Evolutionary conservation across 2,113 vertebrate genomes (phyloP).

Genomic region (Indicator indicator): DNA sequence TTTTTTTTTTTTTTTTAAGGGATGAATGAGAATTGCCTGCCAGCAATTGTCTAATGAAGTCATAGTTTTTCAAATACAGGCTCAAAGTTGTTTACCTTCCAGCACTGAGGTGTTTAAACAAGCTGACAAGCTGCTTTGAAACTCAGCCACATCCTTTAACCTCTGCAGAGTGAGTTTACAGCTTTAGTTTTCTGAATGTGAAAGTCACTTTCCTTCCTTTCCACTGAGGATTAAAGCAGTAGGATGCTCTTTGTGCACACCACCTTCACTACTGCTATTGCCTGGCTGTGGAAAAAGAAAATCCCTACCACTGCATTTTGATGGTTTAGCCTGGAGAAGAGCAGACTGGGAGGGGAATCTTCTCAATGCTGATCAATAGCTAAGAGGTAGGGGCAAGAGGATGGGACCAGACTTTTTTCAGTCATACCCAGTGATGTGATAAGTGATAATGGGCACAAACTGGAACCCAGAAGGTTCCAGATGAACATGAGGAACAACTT

Average conservation of each 20-base stretch:
- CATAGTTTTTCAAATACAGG: not conserved
- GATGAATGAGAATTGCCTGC: not conserved
- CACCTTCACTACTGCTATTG: fast-evolving
- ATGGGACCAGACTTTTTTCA: too few relatives aligned
- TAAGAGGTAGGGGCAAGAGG: too few relatives aligned
- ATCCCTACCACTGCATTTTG: not conserved
- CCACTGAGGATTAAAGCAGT: not conserved
- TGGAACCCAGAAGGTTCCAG: too few relatives aligned
- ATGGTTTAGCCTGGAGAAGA: too few relatives aligned
- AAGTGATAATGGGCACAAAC: too few relatives aligned
- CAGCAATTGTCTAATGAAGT: slow-evolving; percentile 9
- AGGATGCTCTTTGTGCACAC: not conserved
- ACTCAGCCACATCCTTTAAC: not conserved
- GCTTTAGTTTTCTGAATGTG: not conserved
- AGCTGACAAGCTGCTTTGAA: slow-evolving; percentile 38
- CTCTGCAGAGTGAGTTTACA: not conserved
- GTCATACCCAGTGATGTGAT: too few relatives aligned
- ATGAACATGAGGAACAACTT: too few relatives aligned
- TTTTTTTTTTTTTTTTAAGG: not conserved
- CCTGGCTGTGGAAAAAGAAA: not conserved
- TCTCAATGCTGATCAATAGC: too few relatives aligned
- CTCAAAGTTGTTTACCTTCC: not conserved
- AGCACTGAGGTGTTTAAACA: slow-evolving; percentile 2
- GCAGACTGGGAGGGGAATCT: too few relatives aligned
- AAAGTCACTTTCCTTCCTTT: not conserved